A percentile compares a stretch with the other conserved stretches of the same genome.
These are phyloP conservation scores for Pteronura brasiliensis DNA, from an alignment of 2,113 vertebrate genomes.

Conservation along the genomic window DNA sequence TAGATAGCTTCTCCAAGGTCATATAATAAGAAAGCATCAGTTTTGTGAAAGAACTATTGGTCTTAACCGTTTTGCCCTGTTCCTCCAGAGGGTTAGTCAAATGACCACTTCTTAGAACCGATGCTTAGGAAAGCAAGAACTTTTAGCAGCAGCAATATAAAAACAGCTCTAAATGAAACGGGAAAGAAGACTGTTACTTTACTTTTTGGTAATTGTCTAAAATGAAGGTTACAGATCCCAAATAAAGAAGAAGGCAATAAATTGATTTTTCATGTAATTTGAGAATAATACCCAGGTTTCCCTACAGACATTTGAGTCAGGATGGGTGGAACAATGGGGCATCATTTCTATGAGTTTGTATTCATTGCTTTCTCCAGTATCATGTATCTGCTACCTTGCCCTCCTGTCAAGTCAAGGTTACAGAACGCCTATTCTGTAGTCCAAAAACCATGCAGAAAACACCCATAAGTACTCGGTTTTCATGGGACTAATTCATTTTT, in stretches of 20 bases:
- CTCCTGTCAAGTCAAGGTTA: constrained; percentile 15
- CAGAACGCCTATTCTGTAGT: constrained; percentile 8
- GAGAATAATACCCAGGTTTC: neutral
- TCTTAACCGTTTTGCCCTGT: neutral
- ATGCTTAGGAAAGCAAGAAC: neutral
- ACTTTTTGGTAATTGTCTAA: neutral
- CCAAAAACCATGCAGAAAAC: constrained; percentile 1
- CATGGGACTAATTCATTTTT: constrained; percentile 55
- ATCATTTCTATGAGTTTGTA: neutral
- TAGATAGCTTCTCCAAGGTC: neutral
- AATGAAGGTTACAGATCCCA: neutral
- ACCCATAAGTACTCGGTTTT: constrained; percentile 41
- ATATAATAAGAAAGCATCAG: neutral
- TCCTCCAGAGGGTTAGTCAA: neutral
- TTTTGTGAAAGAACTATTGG: neutral
- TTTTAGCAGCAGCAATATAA: neutral
- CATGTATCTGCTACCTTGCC: neutral
- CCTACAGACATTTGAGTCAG: neutral
- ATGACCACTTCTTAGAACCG: neutral
- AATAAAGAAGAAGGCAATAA: neutral
- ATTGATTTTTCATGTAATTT: neutral
- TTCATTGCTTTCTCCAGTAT: neutral
- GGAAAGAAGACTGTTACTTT: neutral
- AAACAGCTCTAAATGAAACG: neutral
- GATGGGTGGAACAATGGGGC: neutral